Evolutionary conservation across 2,113 vertebrate genomes (phyloP).

Genomic region (Polypterus senegalus): DNA sequence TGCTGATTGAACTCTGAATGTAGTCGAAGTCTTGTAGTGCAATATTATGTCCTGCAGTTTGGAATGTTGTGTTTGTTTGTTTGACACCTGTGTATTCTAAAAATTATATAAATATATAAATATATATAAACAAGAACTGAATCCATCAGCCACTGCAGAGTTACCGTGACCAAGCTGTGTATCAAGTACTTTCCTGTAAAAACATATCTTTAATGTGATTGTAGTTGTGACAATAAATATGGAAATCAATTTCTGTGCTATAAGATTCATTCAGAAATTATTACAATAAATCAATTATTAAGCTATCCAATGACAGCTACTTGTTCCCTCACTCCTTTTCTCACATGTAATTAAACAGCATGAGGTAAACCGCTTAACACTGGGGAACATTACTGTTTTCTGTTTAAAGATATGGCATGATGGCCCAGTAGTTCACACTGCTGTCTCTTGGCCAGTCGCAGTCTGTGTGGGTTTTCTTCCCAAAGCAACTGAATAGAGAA

Average conservation of each 20-base stretch:
- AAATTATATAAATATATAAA: constrained; percentile 32
- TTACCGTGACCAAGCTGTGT: constrained; percentile 16
- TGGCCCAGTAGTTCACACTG: too few species aligned
- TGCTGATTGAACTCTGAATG: constrained; percentile 1
- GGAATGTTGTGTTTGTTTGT: constrained; percentile 21
- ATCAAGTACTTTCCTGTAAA: constrained; percentile 38
- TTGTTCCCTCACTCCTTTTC: too few species aligned
- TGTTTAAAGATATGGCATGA: too few species aligned
- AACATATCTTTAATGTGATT: constrained; percentile 47
- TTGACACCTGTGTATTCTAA: constrained; percentile 39
- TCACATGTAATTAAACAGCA: too few species aligned
- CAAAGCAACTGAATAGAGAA: too few species aligned
- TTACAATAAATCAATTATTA: constrained; percentile 51
- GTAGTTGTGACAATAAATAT: constrained; percentile 48
- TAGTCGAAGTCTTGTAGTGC: neutral
- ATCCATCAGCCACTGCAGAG: constrained; percentile 23
- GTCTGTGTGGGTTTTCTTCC: too few species aligned
- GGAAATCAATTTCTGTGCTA: constrained; percentile 41
- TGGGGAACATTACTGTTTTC: too few species aligned
- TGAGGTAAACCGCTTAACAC: too few species aligned
- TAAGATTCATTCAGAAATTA: constrained; percentile 27
- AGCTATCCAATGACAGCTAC: too few species aligned
- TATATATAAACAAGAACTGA: constrained; percentile 23
- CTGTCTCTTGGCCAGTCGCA: too few species aligned
- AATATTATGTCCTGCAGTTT: neutral